Percentiles rank a stretch among this genome's conserved stretches.
phyloP scores from a whole-genome alignment of 1,140 invertebrate genomes.

The Notospermus geniculatus region DNA sequence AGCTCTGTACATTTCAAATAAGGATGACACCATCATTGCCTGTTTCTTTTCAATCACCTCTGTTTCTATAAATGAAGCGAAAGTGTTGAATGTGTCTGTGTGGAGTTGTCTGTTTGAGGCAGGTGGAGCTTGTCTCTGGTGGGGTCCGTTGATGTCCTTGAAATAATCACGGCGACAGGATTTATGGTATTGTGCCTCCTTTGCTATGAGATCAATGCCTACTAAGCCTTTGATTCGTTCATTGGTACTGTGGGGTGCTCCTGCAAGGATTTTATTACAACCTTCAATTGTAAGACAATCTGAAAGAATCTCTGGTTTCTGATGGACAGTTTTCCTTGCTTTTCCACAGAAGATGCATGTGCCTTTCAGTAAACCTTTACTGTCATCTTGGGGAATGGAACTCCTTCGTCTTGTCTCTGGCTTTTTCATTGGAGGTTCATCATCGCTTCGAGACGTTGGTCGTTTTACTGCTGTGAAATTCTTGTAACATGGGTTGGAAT shows the following conservation, averaged over 20 bases:
- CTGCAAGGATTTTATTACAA: slow-evolving; percentile 7
- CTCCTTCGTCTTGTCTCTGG: neutral
- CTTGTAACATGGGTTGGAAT: slow-evolving; percentile 14
- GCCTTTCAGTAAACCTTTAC: slow-evolving; percentile 15
- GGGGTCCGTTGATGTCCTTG: neutral
- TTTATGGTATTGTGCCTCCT: slow-evolving; percentile 21
- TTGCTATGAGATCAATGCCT: slow-evolving; percentile 18
- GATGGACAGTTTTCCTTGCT: slow-evolving; percentile 5
- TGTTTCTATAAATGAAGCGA: slow-evolving; percentile 7
- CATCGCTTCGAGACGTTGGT: neutral
- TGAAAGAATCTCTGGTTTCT: slow-evolving; percentile 8
- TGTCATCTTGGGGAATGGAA: neutral
- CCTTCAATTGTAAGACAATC: slow-evolving; percentile 15
- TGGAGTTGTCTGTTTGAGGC: neutral
- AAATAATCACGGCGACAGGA: slow-evolving; percentile 9
- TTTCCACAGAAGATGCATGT: slow-evolving; percentile 15
- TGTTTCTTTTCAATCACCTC: slow-evolving; percentile 7
- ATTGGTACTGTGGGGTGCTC: slow-evolving; percentile 6
- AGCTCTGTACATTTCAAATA: slow-evolving; percentile 13
- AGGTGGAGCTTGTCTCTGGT: neutral
- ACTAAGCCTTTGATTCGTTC: slow-evolving; percentile 9
- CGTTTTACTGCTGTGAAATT: slow-evolving; percentile 18
- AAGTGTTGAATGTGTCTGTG: neutral
- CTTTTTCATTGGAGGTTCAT: neutral
- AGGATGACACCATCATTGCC: neutral